These are phyloP conservation scores for Felis catus DNA, from an alignment of 2,113 vertebrate species.

Conservation along the genomic window DNA sequence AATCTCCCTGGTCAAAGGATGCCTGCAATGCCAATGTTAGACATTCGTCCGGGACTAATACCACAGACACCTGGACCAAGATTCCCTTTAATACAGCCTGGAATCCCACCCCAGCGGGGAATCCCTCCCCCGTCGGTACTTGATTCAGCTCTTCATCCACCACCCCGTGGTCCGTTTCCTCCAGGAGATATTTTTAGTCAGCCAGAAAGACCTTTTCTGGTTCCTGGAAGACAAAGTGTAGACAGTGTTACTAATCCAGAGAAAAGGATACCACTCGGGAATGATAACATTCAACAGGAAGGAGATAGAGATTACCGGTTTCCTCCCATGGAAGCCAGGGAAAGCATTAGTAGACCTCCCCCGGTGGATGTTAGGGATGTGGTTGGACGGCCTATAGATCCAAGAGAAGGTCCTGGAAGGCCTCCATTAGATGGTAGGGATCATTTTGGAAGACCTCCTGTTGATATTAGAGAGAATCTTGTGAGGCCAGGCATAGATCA, in stretches of 20 bases:
- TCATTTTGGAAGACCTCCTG: constrained; percentile 86
- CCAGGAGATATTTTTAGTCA: constrained; percentile 92
- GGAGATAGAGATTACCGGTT: constrained; percentile 99
- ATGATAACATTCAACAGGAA: constrained; percentile 91
- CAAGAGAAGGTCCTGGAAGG: constrained; percentile 87
- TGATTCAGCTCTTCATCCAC: constrained; percentile 90
- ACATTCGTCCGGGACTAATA: constrained; percentile 92
- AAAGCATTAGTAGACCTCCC: constrained; percentile 85
- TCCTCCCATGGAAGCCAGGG: constrained; percentile 91
- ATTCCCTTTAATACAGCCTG: constrained; percentile 94
- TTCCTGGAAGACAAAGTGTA: constrained; percentile 85
- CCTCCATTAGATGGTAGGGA: constrained; percentile 88
- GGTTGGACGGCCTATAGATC: constrained; percentile 86
- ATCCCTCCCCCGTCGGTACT: constrained; percentile 88
- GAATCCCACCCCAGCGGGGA: constrained; percentile 87
- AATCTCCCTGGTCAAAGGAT: constrained; percentile 90
- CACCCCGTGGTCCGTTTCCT: constrained; percentile 91
- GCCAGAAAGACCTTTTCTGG: constrained; percentile 87
- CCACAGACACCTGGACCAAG: constrained; percentile 89
- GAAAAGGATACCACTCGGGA: constrained; percentile 88
- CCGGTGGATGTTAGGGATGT: constrained; percentile 87
- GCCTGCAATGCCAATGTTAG: constrained; percentile 92
- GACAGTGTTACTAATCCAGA: constrained; percentile 90
- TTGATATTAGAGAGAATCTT: constrained; percentile 89
- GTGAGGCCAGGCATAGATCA: constrained; percentile 86